Evolutionary conservation across 2,113 vertebrate species (phyloP).

Genomic region (Tonatia bakeri): DNA sequence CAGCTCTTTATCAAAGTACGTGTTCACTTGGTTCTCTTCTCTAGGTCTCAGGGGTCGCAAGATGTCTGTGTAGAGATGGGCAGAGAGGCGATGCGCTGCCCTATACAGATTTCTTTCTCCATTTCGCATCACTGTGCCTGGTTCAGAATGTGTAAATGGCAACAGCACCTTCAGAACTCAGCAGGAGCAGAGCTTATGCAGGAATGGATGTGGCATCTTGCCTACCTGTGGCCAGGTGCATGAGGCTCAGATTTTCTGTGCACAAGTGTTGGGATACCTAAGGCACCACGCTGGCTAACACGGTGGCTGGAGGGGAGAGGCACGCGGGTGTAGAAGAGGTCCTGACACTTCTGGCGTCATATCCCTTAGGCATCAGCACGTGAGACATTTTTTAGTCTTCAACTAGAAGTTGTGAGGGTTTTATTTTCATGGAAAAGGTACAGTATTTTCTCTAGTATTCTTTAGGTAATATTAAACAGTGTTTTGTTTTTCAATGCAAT

Average conservation of each 20-base stretch:
- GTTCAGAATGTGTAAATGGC: background rate
- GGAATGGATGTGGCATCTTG: no score
- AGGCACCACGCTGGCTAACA: background rate
- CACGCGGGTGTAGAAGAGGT: background rate
- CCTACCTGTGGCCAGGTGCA: background rate
- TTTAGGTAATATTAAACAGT: background rate
- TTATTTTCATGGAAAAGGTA: background rate
- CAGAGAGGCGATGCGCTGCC: background rate
- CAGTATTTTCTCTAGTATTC: background rate
- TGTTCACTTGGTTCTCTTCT: background rate
- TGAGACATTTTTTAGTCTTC: background rate
- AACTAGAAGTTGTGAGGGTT: background rate
- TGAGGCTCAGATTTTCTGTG: background rate
- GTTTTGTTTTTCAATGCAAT: background rate
- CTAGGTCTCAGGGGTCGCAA: background rate
- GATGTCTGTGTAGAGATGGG: background rate
- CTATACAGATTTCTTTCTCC: background rate
- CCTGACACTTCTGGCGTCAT: background rate
- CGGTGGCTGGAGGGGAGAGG: background rate
- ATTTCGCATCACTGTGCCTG: background rate
- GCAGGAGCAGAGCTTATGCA: background rate
- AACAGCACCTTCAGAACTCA: background rate
- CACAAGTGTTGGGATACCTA: no score
- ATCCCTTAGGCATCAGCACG: background rate
- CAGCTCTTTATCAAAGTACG: background rate